Evolutionary conservation across 2,797 vertebrate species (phyloP), one percentile per base, ranked within the genome.

Genomic region (Trichosurus vulpecula): DNA sequence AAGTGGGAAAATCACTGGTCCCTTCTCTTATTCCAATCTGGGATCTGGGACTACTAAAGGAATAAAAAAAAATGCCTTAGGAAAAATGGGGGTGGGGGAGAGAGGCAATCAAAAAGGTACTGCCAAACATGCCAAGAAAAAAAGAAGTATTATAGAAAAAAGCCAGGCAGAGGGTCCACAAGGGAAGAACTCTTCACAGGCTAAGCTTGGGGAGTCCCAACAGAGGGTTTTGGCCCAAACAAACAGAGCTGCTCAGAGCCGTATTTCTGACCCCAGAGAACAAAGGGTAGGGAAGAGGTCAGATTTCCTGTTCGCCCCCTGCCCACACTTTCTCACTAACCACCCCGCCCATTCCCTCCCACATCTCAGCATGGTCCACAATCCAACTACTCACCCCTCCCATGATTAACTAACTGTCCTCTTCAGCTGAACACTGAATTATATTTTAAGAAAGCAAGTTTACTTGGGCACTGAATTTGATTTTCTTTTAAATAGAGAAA

Each of bases 401-500:
- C 0, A n/a, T 6, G 35, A n/a, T 35, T 66, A 57, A 57, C 56
- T 30, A 74, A 74, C 14, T 25, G 22, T 81, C 41, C n/a, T 87
- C 74, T 87, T 87, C 74, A 87, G 22, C 74, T 87, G 41, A 87
- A 19, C 66, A 81, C n/a, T 25, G 66, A 47, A 47, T 3, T 51
- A 8, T 47, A 87, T 51, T 87, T 51, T 51, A 87, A 51, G 41
- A 87, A 87, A 51, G 22, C 74, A 87, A 87, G 25, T 87, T 87
- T 87, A 27, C 41, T 87, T 87, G 41, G 74, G 41, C 22, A 11
- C 9, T 51, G 74, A 47, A 51, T 87, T 25, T 54, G 35, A 96
- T 95, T 90, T 54, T 90, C 90, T 90, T 54, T 54, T 35, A 97
- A 91, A 95, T 41, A 96, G 81, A 93, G 93, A 97, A 89, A 27